Evolutionary conservation across 2,113 vertebrate genomes (phyloP).

Genomic region (Eupsittula cactorum): DNA sequence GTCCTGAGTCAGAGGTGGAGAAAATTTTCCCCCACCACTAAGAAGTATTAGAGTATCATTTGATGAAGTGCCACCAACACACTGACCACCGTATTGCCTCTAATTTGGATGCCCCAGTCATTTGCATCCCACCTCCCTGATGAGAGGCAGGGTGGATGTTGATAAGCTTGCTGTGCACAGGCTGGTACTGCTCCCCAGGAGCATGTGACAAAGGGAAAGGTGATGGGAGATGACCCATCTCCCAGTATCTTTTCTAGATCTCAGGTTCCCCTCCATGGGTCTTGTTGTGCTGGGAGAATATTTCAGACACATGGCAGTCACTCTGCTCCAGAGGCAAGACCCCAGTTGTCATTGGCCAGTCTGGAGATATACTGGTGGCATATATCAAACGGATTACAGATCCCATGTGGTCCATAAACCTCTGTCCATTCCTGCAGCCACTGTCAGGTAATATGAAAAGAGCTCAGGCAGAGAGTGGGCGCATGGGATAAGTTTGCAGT

Average conservation of each 20-base stretch:
- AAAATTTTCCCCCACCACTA: background rate
- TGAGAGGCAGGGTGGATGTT: background rate
- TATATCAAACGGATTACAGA: background rate
- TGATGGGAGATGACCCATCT: background rate
- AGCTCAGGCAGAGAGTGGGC: accelerated
- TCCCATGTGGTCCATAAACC: background rate
- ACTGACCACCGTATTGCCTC: background rate
- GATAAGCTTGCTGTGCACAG: background rate
- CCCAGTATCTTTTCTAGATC: background rate
- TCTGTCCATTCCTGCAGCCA: background rate
- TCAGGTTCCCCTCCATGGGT: background rate
- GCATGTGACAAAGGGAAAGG: background rate
- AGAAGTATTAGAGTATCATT: background rate
- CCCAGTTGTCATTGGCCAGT: background rate
- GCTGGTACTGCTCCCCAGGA: background rate
- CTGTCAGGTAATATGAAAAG: background rate
- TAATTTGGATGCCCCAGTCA: too few relatives aligned
- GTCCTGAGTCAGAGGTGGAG: background rate
- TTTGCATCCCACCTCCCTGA: background rate
- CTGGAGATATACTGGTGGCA: background rate
- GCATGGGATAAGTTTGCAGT: background rate
- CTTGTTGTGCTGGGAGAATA: background rate
- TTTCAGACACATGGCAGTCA: background rate
- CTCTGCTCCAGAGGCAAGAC: background rate
- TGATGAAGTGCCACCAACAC: background rate